Base-by-base conservation (phyloP, 2,113 vertebrate species). In the Malurus cyaneus region DNA sequence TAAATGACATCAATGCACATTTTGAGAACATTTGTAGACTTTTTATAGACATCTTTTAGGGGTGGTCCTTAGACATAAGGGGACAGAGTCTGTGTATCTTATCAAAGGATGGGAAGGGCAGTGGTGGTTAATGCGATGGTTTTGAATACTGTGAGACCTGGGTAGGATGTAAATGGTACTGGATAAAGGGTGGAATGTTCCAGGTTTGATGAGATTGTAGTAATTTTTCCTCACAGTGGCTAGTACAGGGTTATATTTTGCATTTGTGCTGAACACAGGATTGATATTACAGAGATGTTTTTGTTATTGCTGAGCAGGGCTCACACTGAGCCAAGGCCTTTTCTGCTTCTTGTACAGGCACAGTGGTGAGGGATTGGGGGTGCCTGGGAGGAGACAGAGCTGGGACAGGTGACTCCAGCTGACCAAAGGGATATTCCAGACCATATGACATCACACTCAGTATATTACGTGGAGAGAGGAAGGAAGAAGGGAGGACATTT, bases 391-490 rank as follows among this genome's bases (percentile, higher is more conserved):
- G 36, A 39, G 39, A 39, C 23, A 25, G 8, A 10, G 69, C 23
- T 0, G 0, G 60, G 26, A 81, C 15, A 59, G 32, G 32, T 60
- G 53, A 52, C 8, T 36, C 46, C 4, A 59, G 0, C 0, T 46
- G 52, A 39, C 60, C 46, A 34, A 25, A 53, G 15, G 46, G 13
- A 46, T 18, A 10, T 53, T n/a, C 61, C 47, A n/a, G 0, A 60
- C 14, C n/a, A 21, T 1, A 1, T 18, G 46, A 5, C n/a, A 26
- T n/a, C 61, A 17, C 25, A 28, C 5, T 34, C 19, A 21, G n/a
- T 31, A 12, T 46, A 15, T 46, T n/a, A 21, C 25, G 6, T 25
- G 3, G 8, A 19, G 3, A 3, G 3, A 60, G 29, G 32, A 60
- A 66, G 23, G 8, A 60, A 53, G 39, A 67, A 74, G 28, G 14